Base-by-base conservation (phyloP, 2,113 vertebrate species). In the Pachyramphus minor region DNA sequence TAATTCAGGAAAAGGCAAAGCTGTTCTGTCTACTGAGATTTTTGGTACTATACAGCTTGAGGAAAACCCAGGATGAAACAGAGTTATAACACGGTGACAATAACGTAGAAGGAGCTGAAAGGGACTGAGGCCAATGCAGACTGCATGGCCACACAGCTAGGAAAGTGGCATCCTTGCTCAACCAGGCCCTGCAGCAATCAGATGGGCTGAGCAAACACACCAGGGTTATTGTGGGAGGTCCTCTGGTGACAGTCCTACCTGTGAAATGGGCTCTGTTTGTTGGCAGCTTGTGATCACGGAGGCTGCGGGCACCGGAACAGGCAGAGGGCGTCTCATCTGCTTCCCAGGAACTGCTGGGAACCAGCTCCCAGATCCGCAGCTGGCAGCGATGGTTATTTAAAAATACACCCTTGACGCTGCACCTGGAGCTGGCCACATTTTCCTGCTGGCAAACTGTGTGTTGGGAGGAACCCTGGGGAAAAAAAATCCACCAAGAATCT, bases 1-100 rank as follows among this genome's bases (percentile, higher is more conserved):
- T 78, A 87, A 81, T 55, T 78, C 31, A 69, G 59, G 79, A 89
- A 85, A 79, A 60, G 45, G 62, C n/a, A 88, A 88, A 83, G 41
- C 63, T 42, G 25, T 83, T 66, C 83, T 85, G 47, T 44, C 53
- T 86, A 5, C 76, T 72, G 81, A 84, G 28, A 63, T 71, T 89
- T 83, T 84, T 62, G 22, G 17, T 90, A 49, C 52, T 84, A 8
- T 16, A 27, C 3, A 21, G 25, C 58, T 56, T 58, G 59, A 90
- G 63, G 47, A 37, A 89, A 90, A 83, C 23, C 1, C 16, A 64
- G 11, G 59, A 68, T 0, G 2, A 82, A 95, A 47, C 5, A 75
- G 41, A 69, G 33, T 63, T 84, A 11, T 8, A 59, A 30, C 31
- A 67, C 12, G 33, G 45, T 58, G 55, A 58, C 11, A 33, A 27